phyloP scores from a whole-genome alignment of 53 echinoderm and acorn worm genomes.

The Henricia sp. region DNA sequence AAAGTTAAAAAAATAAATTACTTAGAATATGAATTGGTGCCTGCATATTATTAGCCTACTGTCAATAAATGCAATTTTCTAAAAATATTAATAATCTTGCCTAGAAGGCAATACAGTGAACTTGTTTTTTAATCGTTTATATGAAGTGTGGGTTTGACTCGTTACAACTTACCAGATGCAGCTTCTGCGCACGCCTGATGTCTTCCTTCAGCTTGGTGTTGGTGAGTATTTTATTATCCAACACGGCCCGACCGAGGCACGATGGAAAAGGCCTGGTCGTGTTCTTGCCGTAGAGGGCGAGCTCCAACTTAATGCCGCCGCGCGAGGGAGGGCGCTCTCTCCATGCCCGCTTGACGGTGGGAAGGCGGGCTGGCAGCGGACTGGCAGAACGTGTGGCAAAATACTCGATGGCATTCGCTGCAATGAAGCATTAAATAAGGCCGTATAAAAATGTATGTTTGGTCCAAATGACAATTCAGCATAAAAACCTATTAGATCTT shows the following conservation, averaged over 20 bases:
- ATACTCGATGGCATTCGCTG: conserved; percentile 2
- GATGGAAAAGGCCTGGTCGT: conserved; percentile 50
- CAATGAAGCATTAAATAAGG: too few relatives aligned
- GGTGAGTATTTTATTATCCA: conserved; percentile 1
- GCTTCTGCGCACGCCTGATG: conserved; percentile 1
- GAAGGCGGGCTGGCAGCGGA: not conserved
- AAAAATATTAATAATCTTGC: too few relatives aligned
- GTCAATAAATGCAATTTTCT: too few relatives aligned
- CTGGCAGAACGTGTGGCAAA: conserved; percentile 11
- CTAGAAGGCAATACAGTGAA: too few relatives aligned
- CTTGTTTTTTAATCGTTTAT: too few relatives aligned
- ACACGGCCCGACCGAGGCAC: conserved; percentile 16
- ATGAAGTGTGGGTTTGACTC: too few relatives aligned
- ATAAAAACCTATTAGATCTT: too few relatives aligned
- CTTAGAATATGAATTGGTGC: too few relatives aligned
- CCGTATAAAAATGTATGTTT: too few relatives aligned
- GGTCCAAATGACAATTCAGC: not conserved
- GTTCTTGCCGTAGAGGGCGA: conserved; percentile 60
- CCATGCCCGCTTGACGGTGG: not conserved
- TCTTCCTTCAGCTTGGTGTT: conserved; percentile 9
- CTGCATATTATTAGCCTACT: too few relatives aligned
- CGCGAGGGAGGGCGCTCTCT: conserved; percentile 20
- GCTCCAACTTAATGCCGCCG: conserved; percentile 10
- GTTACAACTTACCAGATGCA: conserved; percentile 9
- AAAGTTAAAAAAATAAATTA: not conserved